Evolutionary conservation across 2,797 vertebrate species (phyloP), one percentile per base, ranked within the genome.

Genomic region (Falco novaeseelandiae): DNA sequence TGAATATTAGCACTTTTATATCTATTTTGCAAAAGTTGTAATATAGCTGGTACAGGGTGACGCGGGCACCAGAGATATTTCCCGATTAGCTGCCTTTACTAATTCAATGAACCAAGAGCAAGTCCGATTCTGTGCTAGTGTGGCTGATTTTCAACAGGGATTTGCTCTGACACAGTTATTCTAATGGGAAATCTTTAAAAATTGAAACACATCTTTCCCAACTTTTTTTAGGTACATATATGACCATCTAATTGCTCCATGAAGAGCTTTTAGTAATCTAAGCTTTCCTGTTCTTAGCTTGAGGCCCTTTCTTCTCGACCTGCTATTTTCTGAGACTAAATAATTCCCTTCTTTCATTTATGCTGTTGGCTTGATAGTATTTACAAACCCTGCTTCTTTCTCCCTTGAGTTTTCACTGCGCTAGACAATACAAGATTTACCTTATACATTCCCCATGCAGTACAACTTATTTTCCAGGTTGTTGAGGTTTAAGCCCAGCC

Each of bases 261-360:
- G 18, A 93, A 92, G 42, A 87, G 44, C 5, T 76, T 90, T 84
- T 81, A 48, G 13, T 80, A 69, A 66, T 69, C 29, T 42, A 69
- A 90, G 48, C 21, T 89, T 67, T 79, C 23, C 27, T 23, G 12
- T 40, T 67, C 32, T 49, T 65, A 52, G 40, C 36, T 61, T 66
- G 65, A 81, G 52, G 30, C 27, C n/a, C 30, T 73, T 90, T 83
- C 61, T 67, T 94, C 83, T 82, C 74, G 36, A 88, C 57, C 61
- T 90, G 38, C 46, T 83, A 17, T 93, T 96, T 96, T 90, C 72
- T 57, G 57, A 83, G 30, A 67, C 29, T 29, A 70, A 91, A 34
- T 87, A 63, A 90, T 87, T 94, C 38, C 32, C 40, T 87, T 95
- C 32, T 90, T 93, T 91, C 29, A 48, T 84, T 93, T 90, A 32